Conservation (phyloP, 2,888 invertebrate genomes). For the Sipha maydis region DNA sequence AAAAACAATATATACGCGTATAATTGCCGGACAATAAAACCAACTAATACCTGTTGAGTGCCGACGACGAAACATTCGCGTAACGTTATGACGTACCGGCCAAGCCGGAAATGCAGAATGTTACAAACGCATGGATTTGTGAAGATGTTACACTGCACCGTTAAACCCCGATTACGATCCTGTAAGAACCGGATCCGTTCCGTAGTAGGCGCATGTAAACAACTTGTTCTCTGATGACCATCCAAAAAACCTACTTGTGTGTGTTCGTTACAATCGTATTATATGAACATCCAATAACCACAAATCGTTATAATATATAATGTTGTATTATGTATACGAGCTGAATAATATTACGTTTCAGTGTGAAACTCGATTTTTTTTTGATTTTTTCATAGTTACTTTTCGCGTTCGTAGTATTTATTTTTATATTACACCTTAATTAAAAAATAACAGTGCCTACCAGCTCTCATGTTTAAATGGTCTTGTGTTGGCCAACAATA, state of each 20-base stretch:
- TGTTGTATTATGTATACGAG: no score
- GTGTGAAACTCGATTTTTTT: no score
- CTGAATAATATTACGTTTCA: no score
- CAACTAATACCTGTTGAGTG: background rate
- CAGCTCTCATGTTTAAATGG: no score
- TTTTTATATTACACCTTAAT: no score
- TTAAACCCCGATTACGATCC: slow-evolving; percentile 8
- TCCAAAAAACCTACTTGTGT: background rate
- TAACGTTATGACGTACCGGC: background rate
- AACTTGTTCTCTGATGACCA: background rate
- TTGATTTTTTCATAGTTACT: no score
- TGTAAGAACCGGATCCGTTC: slow-evolving; percentile 22
- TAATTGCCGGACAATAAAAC: slow-evolving; percentile 42
- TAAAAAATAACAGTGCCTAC: no score
- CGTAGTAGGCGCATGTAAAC: background rate
- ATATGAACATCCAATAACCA: no score
- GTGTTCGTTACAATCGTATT: no score
- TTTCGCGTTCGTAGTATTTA: no score
- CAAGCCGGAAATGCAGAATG: background rate
- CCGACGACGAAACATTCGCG: background rate
- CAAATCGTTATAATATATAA: no score
- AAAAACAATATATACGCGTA: background rate
- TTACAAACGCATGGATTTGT: background rate
- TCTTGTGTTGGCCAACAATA: no score
- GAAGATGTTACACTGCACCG: background rate